Evolutionary conservation across 2,888 invertebrate genomes (phyloP).

Genomic region (Pinctada fucata): DNA sequence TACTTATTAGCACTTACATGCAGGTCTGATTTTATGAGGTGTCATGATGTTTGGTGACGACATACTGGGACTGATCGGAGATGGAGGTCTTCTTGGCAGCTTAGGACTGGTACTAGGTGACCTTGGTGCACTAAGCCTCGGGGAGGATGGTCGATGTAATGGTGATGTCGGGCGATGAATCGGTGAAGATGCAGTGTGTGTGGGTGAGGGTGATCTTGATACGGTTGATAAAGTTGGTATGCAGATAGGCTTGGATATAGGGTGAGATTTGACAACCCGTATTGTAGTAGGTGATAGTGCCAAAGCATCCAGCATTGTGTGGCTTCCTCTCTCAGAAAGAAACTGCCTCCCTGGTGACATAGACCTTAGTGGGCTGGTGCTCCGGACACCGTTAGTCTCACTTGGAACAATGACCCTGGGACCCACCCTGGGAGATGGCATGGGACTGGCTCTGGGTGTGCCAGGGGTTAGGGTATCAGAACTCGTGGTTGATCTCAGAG

Average conservation of each 20-base stretch:
- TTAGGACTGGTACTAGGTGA: conserved; percentile 72
- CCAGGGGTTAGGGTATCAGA: conserved; percentile 74
- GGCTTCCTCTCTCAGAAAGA: conserved; percentile 27
- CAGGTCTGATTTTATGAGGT: conserved; percentile 66
- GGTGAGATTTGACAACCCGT: conserved; percentile 54
- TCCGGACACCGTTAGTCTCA: conserved; percentile 43
- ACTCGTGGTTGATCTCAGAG: conserved; percentile 66
- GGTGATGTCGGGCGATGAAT: conserved; percentile 56
- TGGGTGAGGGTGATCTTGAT: conserved; percentile 65
- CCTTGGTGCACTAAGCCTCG: conserved; percentile 52
- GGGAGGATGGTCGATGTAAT: conserved; percentile 56
- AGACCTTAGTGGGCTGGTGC: conserved; percentile 60
- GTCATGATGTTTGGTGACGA: conserved; percentile 75
- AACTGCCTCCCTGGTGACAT: conserved; percentile 59
- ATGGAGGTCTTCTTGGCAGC: conserved; percentile 67
- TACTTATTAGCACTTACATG: conserved; percentile 56
- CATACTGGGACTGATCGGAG: conserved; percentile 75
- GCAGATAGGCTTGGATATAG: conserved; percentile 58
- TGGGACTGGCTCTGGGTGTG: conserved; percentile 70
- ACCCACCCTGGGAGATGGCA: conserved; percentile 66
- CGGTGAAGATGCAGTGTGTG: conserved; percentile 60
- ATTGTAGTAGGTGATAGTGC: conserved; percentile 69
- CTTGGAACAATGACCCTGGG: conserved; percentile 48
- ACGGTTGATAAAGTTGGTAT: conserved; percentile 62
- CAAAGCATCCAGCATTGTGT: conserved; percentile 63